Conservation (phyloP, 2,113 vertebrate species). For the Lepisosteus oculatus region DNA sequence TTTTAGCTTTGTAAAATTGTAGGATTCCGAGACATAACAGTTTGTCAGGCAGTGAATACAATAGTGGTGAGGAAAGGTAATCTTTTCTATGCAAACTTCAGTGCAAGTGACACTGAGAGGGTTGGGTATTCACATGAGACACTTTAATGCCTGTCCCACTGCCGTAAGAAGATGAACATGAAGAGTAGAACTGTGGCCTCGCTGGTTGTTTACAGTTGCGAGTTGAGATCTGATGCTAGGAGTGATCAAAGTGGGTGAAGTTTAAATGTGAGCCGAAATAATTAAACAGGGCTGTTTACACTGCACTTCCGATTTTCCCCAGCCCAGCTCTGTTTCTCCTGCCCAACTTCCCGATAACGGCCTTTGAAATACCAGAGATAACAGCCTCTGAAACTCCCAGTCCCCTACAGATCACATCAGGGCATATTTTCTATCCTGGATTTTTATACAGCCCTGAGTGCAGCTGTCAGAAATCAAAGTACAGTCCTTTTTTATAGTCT, state of each 20-base stretch:
- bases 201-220: slow-evolving; percentile 9
- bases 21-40: no score
- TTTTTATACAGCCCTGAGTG: slow-evolving; percentile 1
- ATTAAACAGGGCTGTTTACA: slow-evolving; percentile 75
- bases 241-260: slow-evolving; percentile 65
- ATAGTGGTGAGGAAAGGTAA: no score
- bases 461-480: background rate
- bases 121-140: slow-evolving; percentile 38
- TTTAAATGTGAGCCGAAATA: slow-evolving; percentile 66
- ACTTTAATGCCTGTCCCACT: slow-evolving; percentile 29
- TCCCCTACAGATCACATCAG: slow-evolving; percentile 32
- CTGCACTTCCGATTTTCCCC: slow-evolving; percentile 65
- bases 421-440: slow-evolving; percentile 1
- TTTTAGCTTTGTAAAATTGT: no score
- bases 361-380: slow-evolving; percentile 60
- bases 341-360: slow-evolving; percentile 63
- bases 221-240: slow-evolving; percentile 37
- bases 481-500: background rate
- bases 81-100: no score
- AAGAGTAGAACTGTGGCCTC: slow-evolving; percentile 16
- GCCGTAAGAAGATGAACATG: slow-evolving; percentile 2
- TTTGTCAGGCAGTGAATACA: no score
- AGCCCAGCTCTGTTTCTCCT: slow-evolving; percentile 42
- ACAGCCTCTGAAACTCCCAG: slow-evolving; percentile 48
- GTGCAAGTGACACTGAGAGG: no score